Percentiles rank a stretch among this genome's conserved stretches.
Conservation (phyloP, 2,888 invertebrate genomes). For the Hypolimnas misippus region DNA sequence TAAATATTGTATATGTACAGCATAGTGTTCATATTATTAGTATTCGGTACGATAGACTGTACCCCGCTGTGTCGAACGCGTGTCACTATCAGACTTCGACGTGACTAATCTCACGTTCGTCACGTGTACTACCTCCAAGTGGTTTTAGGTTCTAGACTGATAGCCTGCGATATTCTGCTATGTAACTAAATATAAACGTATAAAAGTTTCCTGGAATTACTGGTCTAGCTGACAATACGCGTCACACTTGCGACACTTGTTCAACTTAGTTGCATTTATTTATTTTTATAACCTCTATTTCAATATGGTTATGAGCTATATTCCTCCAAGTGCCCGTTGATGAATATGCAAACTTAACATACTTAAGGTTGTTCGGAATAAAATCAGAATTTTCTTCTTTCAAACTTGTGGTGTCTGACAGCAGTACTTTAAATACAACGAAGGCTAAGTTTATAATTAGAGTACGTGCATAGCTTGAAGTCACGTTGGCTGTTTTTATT, state of each 20-base stretch:
- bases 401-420: background rate
- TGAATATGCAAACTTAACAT: too few species aligned
- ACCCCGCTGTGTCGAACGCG: slow-evolving; percentile 27
- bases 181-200: slow-evolving; percentile 7
- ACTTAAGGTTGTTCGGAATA: too few species aligned
- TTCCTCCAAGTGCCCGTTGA: too few species aligned
- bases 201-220: background rate
- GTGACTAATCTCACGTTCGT: slow-evolving; percentile 40
- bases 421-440: background rate
- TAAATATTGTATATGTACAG: too few species aligned
- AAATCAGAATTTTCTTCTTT: too few species aligned
- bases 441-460: background rate
- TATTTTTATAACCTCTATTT: too few species aligned
- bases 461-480: background rate
- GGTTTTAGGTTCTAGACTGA: slow-evolving; percentile 25
- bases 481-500: background rate
- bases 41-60: slow-evolving; percentile 17
- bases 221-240: background rate
- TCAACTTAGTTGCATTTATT: background rate
- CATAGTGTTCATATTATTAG: slow-evolving; percentile 7
- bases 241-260: background rate
- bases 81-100: slow-evolving; percentile 34
- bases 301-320: too few species aligned
- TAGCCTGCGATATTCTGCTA: slow-evolving; percentile 16
- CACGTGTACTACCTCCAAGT: slow-evolving; percentile 25